Conservation (phyloP, 2,113 vertebrate species). For the Cyanocitta stelleri region DNA sequence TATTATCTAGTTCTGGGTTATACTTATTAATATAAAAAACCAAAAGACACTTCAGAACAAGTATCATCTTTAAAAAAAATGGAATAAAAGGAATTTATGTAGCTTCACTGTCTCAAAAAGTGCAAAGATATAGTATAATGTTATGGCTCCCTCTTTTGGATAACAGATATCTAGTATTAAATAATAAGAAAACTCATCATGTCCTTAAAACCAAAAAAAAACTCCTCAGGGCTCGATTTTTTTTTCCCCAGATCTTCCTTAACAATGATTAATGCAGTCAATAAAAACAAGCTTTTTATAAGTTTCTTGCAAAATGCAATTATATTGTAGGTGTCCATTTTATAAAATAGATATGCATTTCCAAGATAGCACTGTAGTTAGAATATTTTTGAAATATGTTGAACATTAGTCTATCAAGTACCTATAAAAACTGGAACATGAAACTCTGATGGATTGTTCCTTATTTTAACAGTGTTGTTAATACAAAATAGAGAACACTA, state of each 20-base stretch:
- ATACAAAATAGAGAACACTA: not conserved
- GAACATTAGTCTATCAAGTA: not conserved
- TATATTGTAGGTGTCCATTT: not conserved
- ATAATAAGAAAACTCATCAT: not conserved
- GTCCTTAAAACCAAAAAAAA: not conserved
- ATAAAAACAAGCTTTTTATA: not conserved
- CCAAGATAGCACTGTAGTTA: not conserved
- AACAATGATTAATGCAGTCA: not conserved
- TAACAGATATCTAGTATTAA: not conserved
- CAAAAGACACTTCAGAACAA: not conserved
- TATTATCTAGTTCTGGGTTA: not conserved
- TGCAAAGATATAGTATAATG: conserved; percentile 27
- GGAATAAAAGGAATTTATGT: not conserved
- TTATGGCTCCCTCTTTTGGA: conserved; percentile 74
- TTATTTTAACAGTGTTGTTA: not conserved
- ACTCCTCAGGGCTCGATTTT: not conserved
- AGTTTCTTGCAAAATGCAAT: not conserved
- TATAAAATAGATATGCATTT: not conserved
- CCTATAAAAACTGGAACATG: not conserved
- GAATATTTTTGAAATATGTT: not conserved
- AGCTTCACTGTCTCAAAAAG: not conserved
- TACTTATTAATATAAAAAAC: not conserved
- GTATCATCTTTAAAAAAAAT: not conserved
- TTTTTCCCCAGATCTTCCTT: not conserved
- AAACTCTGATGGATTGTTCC: not conserved